These are phyloP conservation scores for Synanceia verrucosa DNA, from an alignment of 2,797 vertebrate species.

Conservation along the genomic window DNA sequence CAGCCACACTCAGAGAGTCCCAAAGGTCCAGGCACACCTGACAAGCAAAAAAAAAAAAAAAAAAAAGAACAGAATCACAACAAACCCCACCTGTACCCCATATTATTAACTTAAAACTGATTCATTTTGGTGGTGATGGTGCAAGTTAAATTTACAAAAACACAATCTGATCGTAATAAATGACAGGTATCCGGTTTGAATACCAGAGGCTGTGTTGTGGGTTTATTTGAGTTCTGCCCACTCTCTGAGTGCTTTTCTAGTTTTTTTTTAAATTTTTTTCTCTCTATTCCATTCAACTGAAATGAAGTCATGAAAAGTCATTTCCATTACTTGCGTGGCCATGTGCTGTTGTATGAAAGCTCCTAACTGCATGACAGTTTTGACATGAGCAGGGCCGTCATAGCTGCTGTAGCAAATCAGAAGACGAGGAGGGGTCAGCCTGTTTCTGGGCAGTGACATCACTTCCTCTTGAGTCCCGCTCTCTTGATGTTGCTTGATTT, in stretches of 20 bases:
- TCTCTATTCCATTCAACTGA: background rate
- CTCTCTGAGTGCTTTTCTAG: no score
- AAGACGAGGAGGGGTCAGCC: slow-evolving; percentile 74
- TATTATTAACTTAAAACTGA: no score
- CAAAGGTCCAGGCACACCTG: slow-evolving; percentile 85
- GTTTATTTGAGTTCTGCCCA: no score
- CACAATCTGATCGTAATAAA: no score
- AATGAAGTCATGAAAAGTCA: background rate
- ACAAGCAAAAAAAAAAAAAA: background rate
- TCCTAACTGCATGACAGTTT: slow-evolving; percentile 78
- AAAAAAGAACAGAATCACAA: background rate
- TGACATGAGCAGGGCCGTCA: slow-evolving; percentile 79
- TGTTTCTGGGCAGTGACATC: slow-evolving; percentile 28
- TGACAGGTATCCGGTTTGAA: no score
- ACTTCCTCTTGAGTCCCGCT: slow-evolving; percentile 46
- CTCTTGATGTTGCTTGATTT: slow-evolving; percentile 57
- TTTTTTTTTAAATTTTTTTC: background rate
- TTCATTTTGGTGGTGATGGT: no score
- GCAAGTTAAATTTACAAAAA: no score
- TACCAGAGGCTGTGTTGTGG: no score
- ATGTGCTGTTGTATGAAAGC: slow-evolving; percentile 84
- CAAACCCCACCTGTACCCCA: background rate
- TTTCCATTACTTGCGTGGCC: slow-evolving; percentile 77
- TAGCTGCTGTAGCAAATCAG: slow-evolving; percentile 82
- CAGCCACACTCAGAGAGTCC: slow-evolving; percentile 78